A percentile compares a stretch with the other conserved stretches of the same genome.
Evolutionary conservation across 2,888 invertebrate species (phyloP).

Genomic region (Agonopterix arenella): DNA sequence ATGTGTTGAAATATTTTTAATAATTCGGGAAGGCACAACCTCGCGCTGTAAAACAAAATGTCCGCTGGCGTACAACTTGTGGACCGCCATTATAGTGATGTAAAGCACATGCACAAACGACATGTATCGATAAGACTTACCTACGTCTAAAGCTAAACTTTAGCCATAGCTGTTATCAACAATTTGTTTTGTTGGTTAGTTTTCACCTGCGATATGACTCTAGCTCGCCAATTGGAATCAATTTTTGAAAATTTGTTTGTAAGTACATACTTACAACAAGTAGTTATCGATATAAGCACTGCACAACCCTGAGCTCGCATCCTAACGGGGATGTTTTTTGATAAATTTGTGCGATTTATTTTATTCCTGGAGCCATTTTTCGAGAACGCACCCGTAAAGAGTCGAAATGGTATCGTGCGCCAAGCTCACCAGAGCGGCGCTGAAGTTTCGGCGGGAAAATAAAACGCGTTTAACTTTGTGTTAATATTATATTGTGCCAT

Average conservation of each 20-base stretch:
- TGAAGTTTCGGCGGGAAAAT: slow-evolving; percentile 66
- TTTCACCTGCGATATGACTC: no score
- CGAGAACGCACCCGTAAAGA: slow-evolving; percentile 50
- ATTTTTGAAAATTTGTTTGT: no score
- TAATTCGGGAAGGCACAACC: slow-evolving; percentile 27
- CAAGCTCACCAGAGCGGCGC: slow-evolving; percentile 47
- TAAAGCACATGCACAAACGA: slow-evolving; percentile 1
- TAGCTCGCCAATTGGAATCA: no score
- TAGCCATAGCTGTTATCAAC: no score
- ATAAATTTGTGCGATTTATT: slow-evolving; percentile 71
- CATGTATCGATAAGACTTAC: no score
- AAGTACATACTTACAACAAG: not conserved
- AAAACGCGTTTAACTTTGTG: slow-evolving; percentile 76
- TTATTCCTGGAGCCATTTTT: slow-evolving; percentile 60
- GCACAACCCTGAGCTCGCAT: slow-evolving; percentile 35
- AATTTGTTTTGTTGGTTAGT: no score
- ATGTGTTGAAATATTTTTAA: slow-evolving; percentile 32
- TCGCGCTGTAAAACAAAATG: slow-evolving; percentile 52
- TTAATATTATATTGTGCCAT: slow-evolving; percentile 76
- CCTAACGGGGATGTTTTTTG: slow-evolving; percentile 45
- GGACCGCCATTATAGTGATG: slow-evolving; percentile 30
- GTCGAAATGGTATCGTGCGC: slow-evolving; percentile 49
- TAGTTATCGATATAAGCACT: not conserved
- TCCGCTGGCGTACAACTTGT: slow-evolving; percentile 45
- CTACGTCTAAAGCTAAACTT: no score